phyloP scores from a whole-genome alignment of 2,797 vertebrate species.

The Falco concolor region DNA sequence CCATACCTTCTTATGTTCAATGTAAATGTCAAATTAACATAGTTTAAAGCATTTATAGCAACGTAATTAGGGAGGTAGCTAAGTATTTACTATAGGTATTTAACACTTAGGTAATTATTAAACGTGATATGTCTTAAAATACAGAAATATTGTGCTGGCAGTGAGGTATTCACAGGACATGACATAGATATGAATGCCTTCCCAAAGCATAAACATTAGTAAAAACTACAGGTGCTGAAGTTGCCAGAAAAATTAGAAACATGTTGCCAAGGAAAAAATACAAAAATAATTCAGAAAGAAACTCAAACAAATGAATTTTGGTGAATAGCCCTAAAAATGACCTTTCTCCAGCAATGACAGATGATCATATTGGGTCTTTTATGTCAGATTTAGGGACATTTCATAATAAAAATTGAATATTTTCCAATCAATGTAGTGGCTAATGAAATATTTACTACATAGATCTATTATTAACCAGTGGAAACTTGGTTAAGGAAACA shows the following conservation, averaged over 20 bases:
- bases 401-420: neutral
- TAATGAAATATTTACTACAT: neutral
- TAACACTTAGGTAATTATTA: neutral
- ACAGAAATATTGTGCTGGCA: neutral
- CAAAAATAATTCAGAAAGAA: neutral
- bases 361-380: neutral
- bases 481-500: neutral
- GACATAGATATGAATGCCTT: neutral
- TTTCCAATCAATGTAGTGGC: neutral
- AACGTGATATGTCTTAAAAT: neutral
- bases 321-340: neutral
- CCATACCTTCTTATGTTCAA: neutral
- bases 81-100: neutral
- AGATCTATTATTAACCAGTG: neutral
- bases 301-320: neutral
- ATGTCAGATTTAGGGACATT: neutral
- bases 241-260: neutral
- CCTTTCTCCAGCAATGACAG: neutral
- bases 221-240: neutral
- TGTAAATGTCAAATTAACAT: neutral
- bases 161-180: neutral
- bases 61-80: neutral
- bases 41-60: neutral
- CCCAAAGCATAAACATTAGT: neutral
- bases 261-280: neutral